phyloP scores from a whole-genome alignment of 2,888 invertebrate genomes.

The Eupithecia insigniata region DNA sequence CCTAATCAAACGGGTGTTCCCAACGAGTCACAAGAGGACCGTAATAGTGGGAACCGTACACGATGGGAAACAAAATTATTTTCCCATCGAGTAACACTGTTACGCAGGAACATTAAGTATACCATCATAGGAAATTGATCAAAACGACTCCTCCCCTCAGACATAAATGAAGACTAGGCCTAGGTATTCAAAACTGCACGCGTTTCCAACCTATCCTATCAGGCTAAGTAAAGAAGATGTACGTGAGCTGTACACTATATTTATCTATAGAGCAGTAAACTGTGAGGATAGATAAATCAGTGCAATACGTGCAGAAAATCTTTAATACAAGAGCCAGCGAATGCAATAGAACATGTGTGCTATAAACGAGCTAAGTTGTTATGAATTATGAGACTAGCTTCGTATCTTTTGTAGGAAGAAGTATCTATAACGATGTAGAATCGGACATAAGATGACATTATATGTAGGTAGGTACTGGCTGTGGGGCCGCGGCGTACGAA shows the following conservation, averaged over 20 bases:
- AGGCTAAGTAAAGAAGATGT: slow-evolving; percentile 16
- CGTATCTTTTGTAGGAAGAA: neutral
- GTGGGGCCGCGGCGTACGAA: too few relatives aligned
- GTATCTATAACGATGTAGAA: neutral
- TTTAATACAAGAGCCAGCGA: slow-evolving; percentile 21
- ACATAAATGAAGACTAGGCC: neutral
- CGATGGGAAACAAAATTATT: too few relatives aligned
- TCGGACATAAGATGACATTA: neutral
- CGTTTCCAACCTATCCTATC: neutral
- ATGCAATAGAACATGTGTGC: slow-evolving; percentile 18
- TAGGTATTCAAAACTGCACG: slow-evolving; percentile 31
- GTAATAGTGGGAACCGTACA: too few relatives aligned
- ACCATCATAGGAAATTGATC: neutral
- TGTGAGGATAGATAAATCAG: slow-evolving; percentile 22
- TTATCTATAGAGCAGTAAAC: neutral
- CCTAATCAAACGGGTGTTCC: too few relatives aligned
- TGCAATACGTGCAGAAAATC: slow-evolving; percentile 20
- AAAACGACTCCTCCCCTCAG: neutral
- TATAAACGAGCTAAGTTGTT: neutral
- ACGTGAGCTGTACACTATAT: slow-evolving; percentile 19
- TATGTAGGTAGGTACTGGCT: too few relatives aligned
- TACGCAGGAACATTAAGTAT: too few relatives aligned
- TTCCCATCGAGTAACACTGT: too few relatives aligned
- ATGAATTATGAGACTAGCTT: slow-evolving; percentile 6
- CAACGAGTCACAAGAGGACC: too few relatives aligned